Base-by-base conservation (phyloP, 2,888 invertebrate species). In the Panorpa germanica region DNA sequence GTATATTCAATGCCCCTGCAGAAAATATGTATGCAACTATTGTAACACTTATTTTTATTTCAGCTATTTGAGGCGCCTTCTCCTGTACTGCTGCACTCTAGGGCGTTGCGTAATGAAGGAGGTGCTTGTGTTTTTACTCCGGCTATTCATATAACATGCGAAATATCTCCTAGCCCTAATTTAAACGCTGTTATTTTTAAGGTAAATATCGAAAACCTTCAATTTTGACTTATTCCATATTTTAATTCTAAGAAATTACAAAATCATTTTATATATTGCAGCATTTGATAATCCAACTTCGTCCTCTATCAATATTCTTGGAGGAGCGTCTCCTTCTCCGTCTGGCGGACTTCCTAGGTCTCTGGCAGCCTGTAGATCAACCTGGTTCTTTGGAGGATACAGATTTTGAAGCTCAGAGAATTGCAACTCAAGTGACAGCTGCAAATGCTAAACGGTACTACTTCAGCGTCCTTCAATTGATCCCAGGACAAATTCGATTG, bases 111-210 rank as follows among this genome's bases (percentile, higher is more conserved):
- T 35, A 49, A 50, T n/a, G 27, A 22, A 6, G 22, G 23, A 21
- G 50, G 51, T 18, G 37, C 46, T 33, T 43, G 48, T n/a, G 45
- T 47, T 35, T 27, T 15, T 12, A 55, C 69, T 39, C 78, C 83
- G 18, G 83, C 86, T 6, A 63, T 93, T 39, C 72, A 77, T 44
- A 63, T 91, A 29, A 72, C 75, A 11, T 64, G 76, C 3, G 82
- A 88, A 53, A 66, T 80, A 44, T 59, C 77, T 37, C 70, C 76
- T 16, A 68, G 71, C 50, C 57, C 62, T 11, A 63, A 69, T 36
- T 68, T 74, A 54, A 81, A 90, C 55, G 86, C 90, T 3, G 72
- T 82, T 39, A 86, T 86, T 47, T 86, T 83, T 55, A 76, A 81
- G 54, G 70, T 70, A 46, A 35, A 29, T n/a, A n/a, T 26, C 7